Evolutionary conservation across 2,888 invertebrate species (phyloP), one percentile per base, ranked within the genome.

Genomic region (Nesidiocoris tenuis): DNA sequence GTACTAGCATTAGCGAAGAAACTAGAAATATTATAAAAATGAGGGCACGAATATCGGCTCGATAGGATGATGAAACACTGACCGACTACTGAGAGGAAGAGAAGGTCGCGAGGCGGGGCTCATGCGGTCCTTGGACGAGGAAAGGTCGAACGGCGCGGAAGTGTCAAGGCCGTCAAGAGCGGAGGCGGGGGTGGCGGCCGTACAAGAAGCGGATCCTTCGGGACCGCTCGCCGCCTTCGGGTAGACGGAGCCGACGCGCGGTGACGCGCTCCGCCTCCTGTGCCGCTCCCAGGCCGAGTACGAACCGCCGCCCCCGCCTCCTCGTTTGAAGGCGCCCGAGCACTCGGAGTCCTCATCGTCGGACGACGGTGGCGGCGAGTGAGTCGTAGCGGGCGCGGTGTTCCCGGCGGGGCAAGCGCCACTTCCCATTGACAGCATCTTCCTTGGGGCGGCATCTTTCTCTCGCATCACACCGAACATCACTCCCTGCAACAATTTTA

Each of bases 401-500:
- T 80, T 77, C 22, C 81, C 87, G 1, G 23, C 70, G 23, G 21
- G 25, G 0, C 61, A 56, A 9, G 18, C 67, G 12, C 39, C 39
- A 12, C 39, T 39, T 7, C 66, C 66, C 2, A 55, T 25, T 74
- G 85, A 84, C 83, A 90, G 87, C 90, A 93, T 93, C 87, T 94
- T 94, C 86, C 76, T 55, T 19, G 94, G 94, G 84, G 93, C 92
- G 84, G 93, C 91, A 88, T 94, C 93, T 87, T 95, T 94, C 87
- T 94, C 94, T 87, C 94, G 89, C 91, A 91, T 91, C 24, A 59
- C 70, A 25, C 25, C 70, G 70, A 59, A 57, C 70, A 70, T 70
- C 57, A 70, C 70, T 70, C 70, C 70, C 70, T 70, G 57, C 2
- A 59, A 70, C 39, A 39, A 39, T n/a, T n/a, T n/a, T n/a, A n/a